phyloP scores from a whole-genome alignment of 2,113 vertebrate genomes.

The Drymodes brunneopygia region DNA sequence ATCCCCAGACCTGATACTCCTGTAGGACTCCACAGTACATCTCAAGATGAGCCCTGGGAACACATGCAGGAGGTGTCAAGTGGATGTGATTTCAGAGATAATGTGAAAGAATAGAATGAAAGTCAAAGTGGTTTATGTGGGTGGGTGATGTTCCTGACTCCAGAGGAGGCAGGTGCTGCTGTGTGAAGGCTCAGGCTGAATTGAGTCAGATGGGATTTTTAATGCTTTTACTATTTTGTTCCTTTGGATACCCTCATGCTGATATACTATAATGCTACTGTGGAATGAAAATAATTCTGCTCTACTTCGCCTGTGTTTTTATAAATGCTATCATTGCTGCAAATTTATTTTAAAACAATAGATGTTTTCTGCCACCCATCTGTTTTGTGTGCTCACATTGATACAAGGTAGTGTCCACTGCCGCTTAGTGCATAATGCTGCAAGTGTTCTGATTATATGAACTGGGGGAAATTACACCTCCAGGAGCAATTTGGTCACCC shows the following conservation, averaged over 20 bases:
- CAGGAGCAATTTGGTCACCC: not conserved
- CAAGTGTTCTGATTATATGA: not conserved
- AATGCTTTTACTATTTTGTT: not conserved
- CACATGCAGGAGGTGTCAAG: fast-evolving
- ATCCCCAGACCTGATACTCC: not conserved
- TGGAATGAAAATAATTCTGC: not conserved
- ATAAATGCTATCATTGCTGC: not conserved
- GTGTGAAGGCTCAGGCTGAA: not conserved
- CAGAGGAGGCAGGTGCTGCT: not conserved
- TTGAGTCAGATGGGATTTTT: not conserved
- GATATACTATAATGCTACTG: not conserved
- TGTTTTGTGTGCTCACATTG: not conserved
- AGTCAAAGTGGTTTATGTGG: not conserved
- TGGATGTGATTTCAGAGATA: not conserved
- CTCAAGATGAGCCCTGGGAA: not conserved
- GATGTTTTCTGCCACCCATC: not conserved
- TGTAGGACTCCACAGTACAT: not conserved
- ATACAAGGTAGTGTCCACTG: not conserved
- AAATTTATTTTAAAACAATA: not conserved
- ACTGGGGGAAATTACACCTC: not conserved
- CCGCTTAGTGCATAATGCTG: not conserved
- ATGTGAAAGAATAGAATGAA: not conserved
- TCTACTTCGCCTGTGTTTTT: not conserved
- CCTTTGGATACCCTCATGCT: not conserved
- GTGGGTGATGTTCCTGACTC: not conserved